Conservation (phyloP, 35 echinoderm and acorn worm genomes). For the Anneissia japonica region DNA sequence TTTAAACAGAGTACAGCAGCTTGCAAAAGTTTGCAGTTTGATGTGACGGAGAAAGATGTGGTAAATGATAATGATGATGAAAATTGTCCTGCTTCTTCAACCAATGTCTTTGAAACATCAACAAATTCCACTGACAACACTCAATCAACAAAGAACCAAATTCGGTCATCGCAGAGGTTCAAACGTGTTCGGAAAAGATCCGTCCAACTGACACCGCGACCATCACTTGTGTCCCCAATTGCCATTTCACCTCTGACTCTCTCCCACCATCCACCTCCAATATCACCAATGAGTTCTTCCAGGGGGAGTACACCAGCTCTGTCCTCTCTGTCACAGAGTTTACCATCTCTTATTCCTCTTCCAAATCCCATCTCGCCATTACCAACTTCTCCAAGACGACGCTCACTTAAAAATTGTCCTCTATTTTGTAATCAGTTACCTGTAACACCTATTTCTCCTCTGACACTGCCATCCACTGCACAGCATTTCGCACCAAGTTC, state of each 20-base stretch:
- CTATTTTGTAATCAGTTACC: background rate
- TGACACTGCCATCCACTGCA: background rate
- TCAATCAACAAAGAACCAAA: too few species aligned
- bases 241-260: background rate
- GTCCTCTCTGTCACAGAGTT: background rate
- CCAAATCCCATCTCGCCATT: background rate
- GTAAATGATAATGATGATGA: too few species aligned
- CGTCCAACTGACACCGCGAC: background rate
- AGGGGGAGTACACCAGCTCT: background rate
- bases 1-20: background rate
- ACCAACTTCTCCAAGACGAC: background rate
- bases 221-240: background rate
- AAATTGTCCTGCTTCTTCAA: too few species aligned
- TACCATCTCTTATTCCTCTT: background rate
- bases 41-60: background rate
- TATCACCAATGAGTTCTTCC: background rate
- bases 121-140: too few species aligned
- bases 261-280: background rate
- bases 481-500: background rate
- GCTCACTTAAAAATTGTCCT: background rate
- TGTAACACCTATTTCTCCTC: background rate
- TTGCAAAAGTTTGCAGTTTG: background rate
- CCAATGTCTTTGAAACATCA: too few species aligned
- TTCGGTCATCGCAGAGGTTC: too few species aligned
- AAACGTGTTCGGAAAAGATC: background rate